Percentiles rank a stretch among this genome's conserved stretches.
These are phyloP conservation scores for Huso huso DNA, from an alignment of 2,797 vertebrate genomes.

Conservation along the genomic window DNA sequence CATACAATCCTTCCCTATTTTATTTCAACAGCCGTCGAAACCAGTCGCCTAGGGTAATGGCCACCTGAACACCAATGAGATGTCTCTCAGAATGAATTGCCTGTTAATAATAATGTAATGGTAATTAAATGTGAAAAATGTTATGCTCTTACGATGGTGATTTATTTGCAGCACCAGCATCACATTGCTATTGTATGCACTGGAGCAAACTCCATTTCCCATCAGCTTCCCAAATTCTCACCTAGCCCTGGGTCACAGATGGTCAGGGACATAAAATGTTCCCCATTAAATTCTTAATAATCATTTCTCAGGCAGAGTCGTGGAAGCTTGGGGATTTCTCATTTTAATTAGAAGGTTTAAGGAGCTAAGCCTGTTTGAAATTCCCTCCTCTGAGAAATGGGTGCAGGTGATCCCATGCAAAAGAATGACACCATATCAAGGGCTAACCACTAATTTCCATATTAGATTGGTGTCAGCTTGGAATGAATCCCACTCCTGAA, in stretches of 20 bases:
- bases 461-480: slow-evolving; percentile 83
- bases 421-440: slow-evolving; percentile 75
- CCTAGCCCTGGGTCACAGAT: slow-evolving; percentile 93
- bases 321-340: slow-evolving; percentile 89
- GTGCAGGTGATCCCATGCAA: slow-evolving; percentile 81
- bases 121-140: slow-evolving; percentile 87
- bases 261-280: slow-evolving; percentile 91
- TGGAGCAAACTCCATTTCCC: slow-evolving; percentile 59
- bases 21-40: slow-evolving; percentile 18
- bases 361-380: slow-evolving; percentile 89
- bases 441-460: slow-evolving; percentile 87
- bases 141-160: slow-evolving; percentile 77
- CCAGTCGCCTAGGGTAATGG: slow-evolving; percentile 23
- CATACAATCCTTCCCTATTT: background rate
- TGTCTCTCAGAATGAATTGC: slow-evolving; percentile 37
- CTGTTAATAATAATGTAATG: slow-evolving; percentile 84
- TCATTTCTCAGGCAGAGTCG: slow-evolving; percentile 84
- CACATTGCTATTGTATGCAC: slow-evolving; percentile 65
- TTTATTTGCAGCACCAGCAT: slow-evolving; percentile 70
- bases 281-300: slow-evolving; percentile 99
- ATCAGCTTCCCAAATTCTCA: slow-evolving; percentile 65
- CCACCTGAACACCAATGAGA: slow-evolving; percentile 39
- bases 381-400: slow-evolving; percentile 72
- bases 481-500: slow-evolving; percentile 70
- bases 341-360: slow-evolving; percentile 99